Evolutionary conservation across 1,140 invertebrate species (phyloP), one percentile per base, ranked within the genome.

Genomic region (Trinorchestia longiramus): DNA sequence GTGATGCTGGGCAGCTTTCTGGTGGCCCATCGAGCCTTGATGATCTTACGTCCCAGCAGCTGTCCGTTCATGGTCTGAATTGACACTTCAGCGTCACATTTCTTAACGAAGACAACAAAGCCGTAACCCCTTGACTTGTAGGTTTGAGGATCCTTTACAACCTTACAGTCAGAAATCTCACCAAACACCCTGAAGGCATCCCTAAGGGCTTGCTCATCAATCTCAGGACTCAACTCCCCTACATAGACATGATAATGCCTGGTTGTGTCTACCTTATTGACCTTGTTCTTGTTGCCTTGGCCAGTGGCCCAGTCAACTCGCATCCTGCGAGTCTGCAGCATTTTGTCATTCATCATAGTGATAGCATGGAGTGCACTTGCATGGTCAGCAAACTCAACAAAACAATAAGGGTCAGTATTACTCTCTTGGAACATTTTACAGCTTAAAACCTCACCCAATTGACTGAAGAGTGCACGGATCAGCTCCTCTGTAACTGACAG

Each of bases 371-470:
- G 98, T 97, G 99, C 99, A 97, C 98, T 98, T 97, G 98, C 98
- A 97, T 99, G 99, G 97, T 99, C 99, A 97, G 98, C 98, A 97
- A 99, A 99, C 98, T 99, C 99, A 95, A 99, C 98, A 97, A 99
- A 99, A 95, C 99, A 99, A 98, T 99, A 99, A 3, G 99, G 99
- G 98, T 99, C 99, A 97, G 99, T 99, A 97, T 99, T 96, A 62
- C 96, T 96, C 97, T 98, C 98, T 95, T 97, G 97, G 96, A 98
- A 98, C 95, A 98, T 98, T 97, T 98, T 98, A 96, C 98, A 98
- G 96, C 97, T 98, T 97, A 97, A 97, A 95, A 98, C 98, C 95
- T 97, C 97, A 96, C 98, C 98, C 95, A 98, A 97, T 97, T 98
- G 97, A 96, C 97, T 97, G 97, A 98, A 98, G 77, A 98, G 97